Evolutionary conservation across 2,113 vertebrate species (phyloP).

Genomic region (Phoenicopterus ruber): DNA sequence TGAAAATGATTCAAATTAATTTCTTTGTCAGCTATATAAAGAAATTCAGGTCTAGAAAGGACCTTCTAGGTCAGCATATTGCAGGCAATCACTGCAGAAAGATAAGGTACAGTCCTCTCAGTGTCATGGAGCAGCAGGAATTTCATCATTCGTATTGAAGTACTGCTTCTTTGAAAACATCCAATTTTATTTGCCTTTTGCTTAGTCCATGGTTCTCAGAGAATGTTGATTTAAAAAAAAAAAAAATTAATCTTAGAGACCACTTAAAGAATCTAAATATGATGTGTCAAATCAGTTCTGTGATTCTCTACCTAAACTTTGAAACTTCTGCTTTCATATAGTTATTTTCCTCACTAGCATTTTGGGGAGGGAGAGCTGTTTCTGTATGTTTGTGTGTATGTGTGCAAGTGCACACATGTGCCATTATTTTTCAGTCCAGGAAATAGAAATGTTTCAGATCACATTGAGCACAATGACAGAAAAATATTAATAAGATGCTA

Average conservation of each 20-base stretch:
- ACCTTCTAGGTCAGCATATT: not conserved
- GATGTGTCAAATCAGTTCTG: not conserved
- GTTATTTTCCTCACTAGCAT: not conserved
- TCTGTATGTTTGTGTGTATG: not conserved
- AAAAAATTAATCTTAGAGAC: not conserved
- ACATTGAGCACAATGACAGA: not conserved
- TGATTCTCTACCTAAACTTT: not conserved
- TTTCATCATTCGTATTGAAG: not conserved
- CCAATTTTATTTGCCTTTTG: not conserved
- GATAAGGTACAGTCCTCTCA: not conserved
- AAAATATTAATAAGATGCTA: not conserved
- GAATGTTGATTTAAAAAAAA: not conserved
- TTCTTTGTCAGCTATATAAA: not conserved
- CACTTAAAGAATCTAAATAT: not conserved
- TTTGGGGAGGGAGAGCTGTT: not conserved
- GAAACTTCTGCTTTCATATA: not conserved
- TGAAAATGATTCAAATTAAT: not conserved
- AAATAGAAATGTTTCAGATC: not conserved
- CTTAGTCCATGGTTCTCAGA: not conserved
- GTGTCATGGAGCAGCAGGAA: not conserved
- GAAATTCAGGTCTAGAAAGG: not conserved
- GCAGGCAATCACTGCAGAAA: not conserved
- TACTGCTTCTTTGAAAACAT: not conserved
- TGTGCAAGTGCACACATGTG: accelerated
- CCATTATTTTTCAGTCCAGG: not conserved